Percentiles rank a stretch among this genome's conserved stretches.
phyloP scores from a whole-genome alignment of 2,113 vertebrate species.

The Dolichallabes microphthalmus region DNA sequence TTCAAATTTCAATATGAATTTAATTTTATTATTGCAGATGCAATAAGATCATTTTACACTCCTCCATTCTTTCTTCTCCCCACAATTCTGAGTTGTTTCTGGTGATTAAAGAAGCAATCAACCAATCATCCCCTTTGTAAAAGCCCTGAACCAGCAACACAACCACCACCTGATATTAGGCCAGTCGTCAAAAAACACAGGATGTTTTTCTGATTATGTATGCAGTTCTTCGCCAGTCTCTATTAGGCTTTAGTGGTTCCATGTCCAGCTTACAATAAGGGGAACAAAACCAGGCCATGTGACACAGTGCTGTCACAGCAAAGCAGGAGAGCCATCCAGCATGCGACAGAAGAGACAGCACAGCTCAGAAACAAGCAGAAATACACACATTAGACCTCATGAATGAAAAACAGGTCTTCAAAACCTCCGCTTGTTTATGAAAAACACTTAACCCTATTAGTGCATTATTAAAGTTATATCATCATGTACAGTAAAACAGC shows the following conservation, averaged over 20 bases:
- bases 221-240: conserved; percentile 64
- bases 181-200: conserved; percentile 58
- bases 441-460: background rate
- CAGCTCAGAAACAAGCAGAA: conserved; percentile 58
- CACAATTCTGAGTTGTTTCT: background rate
- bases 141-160: conserved; percentile 12
- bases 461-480: background rate
- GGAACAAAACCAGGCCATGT: conserved; percentile 49
- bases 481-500: background rate
- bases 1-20: background rate
- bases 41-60: background rate
- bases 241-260: conserved; percentile 58
- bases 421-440: background rate
- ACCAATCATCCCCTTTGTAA: conserved; percentile 15
- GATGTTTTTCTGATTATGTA: conserved; percentile 67
- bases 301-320: conserved; percentile 48
- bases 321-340: conserved; percentile 36
- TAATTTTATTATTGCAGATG: background rate
- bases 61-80: background rate
- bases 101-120: background rate
- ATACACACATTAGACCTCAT: conserved; percentile 34
- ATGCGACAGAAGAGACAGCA: conserved; percentile 59
- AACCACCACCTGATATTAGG: conserved; percentile 8
- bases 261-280: conserved; percentile 61
- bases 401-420: background rate